phyloP scores from a whole-genome alignment of 2,113 vertebrate species.

The Calonectris borealis region DNA sequence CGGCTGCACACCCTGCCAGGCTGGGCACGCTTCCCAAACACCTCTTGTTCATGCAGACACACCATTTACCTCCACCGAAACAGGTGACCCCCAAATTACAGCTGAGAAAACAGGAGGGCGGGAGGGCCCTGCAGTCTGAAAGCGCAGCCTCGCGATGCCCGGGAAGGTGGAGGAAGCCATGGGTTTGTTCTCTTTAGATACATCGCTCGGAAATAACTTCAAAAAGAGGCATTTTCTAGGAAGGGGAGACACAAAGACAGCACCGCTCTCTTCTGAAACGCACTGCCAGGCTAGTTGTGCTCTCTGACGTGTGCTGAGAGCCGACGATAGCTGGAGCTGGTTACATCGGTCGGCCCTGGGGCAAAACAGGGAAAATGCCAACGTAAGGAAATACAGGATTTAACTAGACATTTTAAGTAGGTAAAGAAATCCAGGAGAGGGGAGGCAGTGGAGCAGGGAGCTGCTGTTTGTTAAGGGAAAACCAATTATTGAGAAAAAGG shows the following conservation, averaged over 20 bases:
- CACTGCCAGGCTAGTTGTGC: not conserved
- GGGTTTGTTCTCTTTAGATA: not conserved
- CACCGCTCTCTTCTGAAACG: accelerated
- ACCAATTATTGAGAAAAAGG: not conserved
- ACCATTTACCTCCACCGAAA: not conserved
- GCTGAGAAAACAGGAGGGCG: not conserved
- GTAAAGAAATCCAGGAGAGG: too few species aligned
- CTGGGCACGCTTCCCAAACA: not conserved
- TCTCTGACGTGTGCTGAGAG: not conserved
- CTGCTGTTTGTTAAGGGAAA: not conserved
- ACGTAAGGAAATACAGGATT: too few species aligned
- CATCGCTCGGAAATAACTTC: not conserved
- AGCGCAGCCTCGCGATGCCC: not conserved
- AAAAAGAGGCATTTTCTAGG: not conserved
- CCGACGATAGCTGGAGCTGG: too few species aligned
- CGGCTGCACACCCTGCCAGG: not conserved
- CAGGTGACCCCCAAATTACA: not conserved
- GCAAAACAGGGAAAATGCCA: too few species aligned
- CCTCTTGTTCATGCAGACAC: not conserved
- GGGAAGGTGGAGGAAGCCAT: not conserved
- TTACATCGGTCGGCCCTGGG: too few species aligned
- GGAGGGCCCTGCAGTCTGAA: not conserved
- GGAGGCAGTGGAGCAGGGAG: not conserved
- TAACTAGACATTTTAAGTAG: too few species aligned
- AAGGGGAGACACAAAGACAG: not conserved